phyloP scores from a whole-genome alignment of 2,888 invertebrate genomes.

The Agrotis clavis region DNA sequence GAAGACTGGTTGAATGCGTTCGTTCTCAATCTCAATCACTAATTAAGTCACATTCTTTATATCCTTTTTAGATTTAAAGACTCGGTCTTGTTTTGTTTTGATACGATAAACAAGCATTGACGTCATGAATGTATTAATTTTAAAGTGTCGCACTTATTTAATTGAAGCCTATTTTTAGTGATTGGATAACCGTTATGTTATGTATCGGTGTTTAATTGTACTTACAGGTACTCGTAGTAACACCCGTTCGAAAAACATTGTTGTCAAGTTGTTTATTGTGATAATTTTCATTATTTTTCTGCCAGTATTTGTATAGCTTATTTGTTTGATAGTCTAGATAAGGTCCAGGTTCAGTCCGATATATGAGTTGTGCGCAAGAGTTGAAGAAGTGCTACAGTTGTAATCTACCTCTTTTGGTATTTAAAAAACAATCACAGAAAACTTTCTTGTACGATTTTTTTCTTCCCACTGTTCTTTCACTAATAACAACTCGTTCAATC shows the following conservation, averaged over 20 bases:
- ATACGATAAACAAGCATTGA: neutral
- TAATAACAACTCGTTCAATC: neutral
- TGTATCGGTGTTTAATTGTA: neutral
- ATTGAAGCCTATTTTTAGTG: conserved; percentile 15
- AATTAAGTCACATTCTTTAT: too few species aligned
- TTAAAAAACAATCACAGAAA: neutral
- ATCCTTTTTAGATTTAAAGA: too few species aligned
- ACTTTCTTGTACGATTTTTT: neutral
- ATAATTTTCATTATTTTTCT: conserved; percentile 5
- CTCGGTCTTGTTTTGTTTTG: neutral
- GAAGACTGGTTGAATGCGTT: too few species aligned
- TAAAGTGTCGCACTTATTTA: conserved; percentile 18
- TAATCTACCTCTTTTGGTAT: too few species aligned
- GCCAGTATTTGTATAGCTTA: too few species aligned
- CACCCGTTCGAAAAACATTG: neutral
- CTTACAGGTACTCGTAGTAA: neutral
- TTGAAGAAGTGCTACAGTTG: neutral
- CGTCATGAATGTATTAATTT: neutral
- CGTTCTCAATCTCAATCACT: too few species aligned
- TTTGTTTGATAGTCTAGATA: too few species aligned
- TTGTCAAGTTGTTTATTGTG: neutral
- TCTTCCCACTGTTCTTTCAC: neutral
- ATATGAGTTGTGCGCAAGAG: neutral
- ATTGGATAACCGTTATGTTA: neutral
- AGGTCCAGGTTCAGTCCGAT: neutral